phyloP scores from a whole-genome alignment of 2,113 vertebrate species.

The Sciurus niger region DNA sequence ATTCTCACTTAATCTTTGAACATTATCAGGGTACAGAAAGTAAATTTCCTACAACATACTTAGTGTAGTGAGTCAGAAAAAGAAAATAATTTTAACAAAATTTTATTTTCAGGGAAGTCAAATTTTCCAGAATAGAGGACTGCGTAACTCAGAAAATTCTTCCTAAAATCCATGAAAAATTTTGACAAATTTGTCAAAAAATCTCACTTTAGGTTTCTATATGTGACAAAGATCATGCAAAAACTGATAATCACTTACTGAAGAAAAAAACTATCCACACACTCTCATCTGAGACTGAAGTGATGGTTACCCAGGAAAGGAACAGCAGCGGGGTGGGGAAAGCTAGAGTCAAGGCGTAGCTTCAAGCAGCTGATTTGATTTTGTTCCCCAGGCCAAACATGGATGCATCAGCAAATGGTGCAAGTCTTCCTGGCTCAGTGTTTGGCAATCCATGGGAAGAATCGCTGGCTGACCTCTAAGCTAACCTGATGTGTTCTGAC shows the following conservation, averaged over 20 bases:
- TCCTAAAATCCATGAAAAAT: background rate
- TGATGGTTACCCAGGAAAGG: accelerated
- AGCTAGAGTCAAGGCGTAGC: background rate
- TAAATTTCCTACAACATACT: background rate
- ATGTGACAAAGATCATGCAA: background rate
- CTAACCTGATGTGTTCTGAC: accelerated
- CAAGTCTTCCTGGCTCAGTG: accelerated
- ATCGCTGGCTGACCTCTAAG: accelerated
- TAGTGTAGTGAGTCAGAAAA: background rate
- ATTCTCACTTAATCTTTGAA: background rate
- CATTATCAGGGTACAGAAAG: background rate
- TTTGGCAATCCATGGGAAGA: background rate
- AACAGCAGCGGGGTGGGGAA: too few relatives aligned
- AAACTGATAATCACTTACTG: background rate
- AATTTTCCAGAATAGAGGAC: background rate
- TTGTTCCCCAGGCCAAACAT: too few relatives aligned
- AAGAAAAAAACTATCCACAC: background rate
- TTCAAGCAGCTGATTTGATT: too few relatives aligned
- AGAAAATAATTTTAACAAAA: too few relatives aligned
- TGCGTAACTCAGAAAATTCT: background rate
- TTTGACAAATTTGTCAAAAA: background rate
- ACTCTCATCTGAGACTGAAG: background rate
- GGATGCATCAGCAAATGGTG: background rate
- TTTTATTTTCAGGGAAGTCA: background rate
- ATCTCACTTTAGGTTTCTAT: background rate